phyloP scores from a whole-genome alignment of 1,140 invertebrate genomes.

The Leptopilina clavipes region DNA sequence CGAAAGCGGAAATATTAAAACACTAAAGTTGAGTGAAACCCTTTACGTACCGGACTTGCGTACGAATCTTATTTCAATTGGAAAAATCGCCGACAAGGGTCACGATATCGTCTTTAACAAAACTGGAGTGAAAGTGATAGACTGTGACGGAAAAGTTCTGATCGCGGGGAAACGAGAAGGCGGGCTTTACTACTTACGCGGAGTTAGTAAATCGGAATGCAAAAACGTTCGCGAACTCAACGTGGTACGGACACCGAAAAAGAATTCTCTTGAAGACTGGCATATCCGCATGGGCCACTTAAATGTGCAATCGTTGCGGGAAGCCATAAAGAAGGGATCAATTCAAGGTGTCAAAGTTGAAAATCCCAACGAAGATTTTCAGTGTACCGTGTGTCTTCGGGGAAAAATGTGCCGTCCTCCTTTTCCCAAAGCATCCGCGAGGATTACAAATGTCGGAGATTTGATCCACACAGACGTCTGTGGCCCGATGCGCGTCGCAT shows the following conservation, averaged over 20 bases:
- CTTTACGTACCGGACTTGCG: slow-evolving; percentile 51
- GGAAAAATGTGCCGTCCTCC: slow-evolving; percentile 54
- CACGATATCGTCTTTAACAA: slow-evolving; percentile 46
- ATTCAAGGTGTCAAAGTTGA: slow-evolving; percentile 41
- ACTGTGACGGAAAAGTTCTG: slow-evolving; percentile 22
- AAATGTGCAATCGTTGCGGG: slow-evolving; percentile 37
- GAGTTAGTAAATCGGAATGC: slow-evolving; percentile 7
- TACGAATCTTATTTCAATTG: slow-evolving; percentile 51
- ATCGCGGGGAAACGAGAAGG: slow-evolving; percentile 40
- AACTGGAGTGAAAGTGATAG: slow-evolving; percentile 38
- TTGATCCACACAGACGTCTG: slow-evolving; percentile 41
- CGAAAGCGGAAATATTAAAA: neutral
- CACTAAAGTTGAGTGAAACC: slow-evolving; percentile 40
- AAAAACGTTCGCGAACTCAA: neutral
- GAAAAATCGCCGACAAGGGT: slow-evolving; percentile 49
- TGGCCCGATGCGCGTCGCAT: slow-evolving; percentile 68
- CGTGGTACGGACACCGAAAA: neutral
- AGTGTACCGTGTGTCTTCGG: slow-evolving; percentile 56
- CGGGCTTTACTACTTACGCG: slow-evolving; percentile 39
- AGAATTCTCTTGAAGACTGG: slow-evolving; percentile 36
- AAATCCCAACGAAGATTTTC: slow-evolving; percentile 39
- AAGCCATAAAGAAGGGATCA: slow-evolving; percentile 33
- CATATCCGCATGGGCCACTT: slow-evolving; percentile 42
- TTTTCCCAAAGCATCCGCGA: slow-evolving; percentile 49
- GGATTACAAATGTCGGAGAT: slow-evolving; percentile 47